Conservation (phyloP, 2,888 invertebrate genomes). For the Eilema griseolum region DNA sequence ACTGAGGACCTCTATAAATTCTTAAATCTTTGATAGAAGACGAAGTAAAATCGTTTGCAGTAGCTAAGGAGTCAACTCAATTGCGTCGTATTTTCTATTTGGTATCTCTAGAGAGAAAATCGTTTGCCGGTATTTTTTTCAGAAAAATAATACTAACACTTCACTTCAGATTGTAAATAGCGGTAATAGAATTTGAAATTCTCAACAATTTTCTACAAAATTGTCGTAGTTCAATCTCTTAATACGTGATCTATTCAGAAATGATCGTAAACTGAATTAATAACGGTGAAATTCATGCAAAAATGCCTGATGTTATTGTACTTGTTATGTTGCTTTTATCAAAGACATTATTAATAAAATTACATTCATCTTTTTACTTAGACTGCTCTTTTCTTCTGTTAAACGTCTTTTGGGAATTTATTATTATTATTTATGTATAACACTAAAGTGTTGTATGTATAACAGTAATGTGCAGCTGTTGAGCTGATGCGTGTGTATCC, state of each 20-base stretch:
- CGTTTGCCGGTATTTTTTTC: slow-evolving; percentile 40
- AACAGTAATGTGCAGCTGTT: no score
- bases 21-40: slow-evolving; percentile 42
- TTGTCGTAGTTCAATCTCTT: slow-evolving; percentile 27
- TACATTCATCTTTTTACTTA: slow-evolving; percentile 1
- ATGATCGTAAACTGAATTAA: neutral
- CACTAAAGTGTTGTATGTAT: no score
- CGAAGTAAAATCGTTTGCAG: slow-evolving; percentile 47
- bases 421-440: no score
- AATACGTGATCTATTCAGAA: slow-evolving; percentile 11
- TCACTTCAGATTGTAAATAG: slow-evolving; percentile 24
- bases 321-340: slow-evolving; percentile 23
- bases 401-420: no score
- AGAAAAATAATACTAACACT: slow-evolving; percentile 28
- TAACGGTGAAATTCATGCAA: slow-evolving; percentile 12
- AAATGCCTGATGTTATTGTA: slow-evolving; percentile 5
- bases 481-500: no score
- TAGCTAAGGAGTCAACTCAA: slow-evolving; percentile 54
- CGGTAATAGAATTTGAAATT: slow-evolving; percentile 28
- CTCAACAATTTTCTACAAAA: slow-evolving; percentile 29
- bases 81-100: slow-evolving; percentile 50
- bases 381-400: neutral
- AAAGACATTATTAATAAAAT: slow-evolving; percentile 23
- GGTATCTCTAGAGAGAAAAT: slow-evolving; percentile 48
- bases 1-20: slow-evolving; percentile 42